Evolutionary conservation across 2,113 vertebrate species (phyloP).

Genomic region (Helogale parvula): DNA sequence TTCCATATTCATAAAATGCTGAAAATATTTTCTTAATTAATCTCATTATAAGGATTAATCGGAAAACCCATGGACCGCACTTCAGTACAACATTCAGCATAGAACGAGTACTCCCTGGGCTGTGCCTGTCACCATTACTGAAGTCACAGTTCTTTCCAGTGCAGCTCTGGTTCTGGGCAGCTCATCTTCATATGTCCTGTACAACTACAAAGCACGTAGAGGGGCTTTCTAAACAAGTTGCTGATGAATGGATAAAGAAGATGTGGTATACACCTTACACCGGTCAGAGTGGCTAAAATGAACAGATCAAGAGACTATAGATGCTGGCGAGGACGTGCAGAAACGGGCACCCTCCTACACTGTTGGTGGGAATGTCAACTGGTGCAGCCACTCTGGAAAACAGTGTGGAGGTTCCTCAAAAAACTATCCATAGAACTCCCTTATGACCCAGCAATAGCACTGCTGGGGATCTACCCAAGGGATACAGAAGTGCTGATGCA

Average conservation of each 20-base stretch:
- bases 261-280: too few species aligned
- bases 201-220: background rate
- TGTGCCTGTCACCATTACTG: background rate
- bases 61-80: background rate
- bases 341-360: too few species aligned
- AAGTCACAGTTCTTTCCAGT: background rate
- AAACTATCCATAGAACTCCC: too few species aligned
- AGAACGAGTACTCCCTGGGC: background rate
- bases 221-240: conserved; percentile 19
- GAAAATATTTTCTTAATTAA: conserved; percentile 2
- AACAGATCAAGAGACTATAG: too few species aligned
- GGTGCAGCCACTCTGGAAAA: too few species aligned
- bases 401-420: too few species aligned
- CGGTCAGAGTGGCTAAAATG: too few species aligned
- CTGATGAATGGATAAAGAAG: background rate
- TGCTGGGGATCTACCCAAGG: too few species aligned
- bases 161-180: background rate
- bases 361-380: too few species aligned
- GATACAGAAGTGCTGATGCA: too few species aligned
- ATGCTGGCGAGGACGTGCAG: too few species aligned
- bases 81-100: background rate
- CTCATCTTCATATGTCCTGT: background rate
- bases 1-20: conserved; percentile 31
- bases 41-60: background rate
- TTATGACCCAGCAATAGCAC: too few species aligned